phyloP scores from a whole-genome alignment of 2,797 vertebrate species.

The Muscicapa striata region DNA sequence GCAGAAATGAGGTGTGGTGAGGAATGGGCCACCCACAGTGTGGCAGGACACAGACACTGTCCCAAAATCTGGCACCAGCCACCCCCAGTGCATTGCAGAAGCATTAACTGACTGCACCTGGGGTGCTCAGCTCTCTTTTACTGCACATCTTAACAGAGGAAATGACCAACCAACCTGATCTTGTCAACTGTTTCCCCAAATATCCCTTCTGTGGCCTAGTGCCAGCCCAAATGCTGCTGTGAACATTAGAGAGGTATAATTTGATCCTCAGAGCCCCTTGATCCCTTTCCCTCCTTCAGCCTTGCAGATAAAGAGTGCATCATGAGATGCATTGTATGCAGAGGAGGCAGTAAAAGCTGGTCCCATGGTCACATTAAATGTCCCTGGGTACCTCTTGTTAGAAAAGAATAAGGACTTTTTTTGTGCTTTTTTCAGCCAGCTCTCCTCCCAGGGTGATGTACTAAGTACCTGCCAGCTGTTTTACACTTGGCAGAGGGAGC shows the following conservation, averaged over 20 bases:
- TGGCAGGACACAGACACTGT: background rate
- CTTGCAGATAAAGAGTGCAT: background rate
- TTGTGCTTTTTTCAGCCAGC: background rate
- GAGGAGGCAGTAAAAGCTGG: background rate
- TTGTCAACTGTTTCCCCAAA: background rate
- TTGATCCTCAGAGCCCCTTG: background rate
- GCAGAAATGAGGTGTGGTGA: background rate
- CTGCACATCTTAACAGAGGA: background rate
- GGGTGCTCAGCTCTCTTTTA: background rate
- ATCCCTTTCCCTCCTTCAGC: background rate
- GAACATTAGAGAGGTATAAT: background rate
- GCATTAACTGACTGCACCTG: background rate
- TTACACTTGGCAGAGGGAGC: constrained; percentile 14
- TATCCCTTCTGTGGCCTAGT: background rate
- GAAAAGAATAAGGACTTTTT: background rate
- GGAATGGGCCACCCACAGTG: fast-evolving
- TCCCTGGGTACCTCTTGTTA: constrained; percentile 1
- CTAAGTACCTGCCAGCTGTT: constrained; percentile 38
- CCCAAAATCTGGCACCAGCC: fast-evolving
- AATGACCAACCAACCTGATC: background rate
- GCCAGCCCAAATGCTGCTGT: background rate
- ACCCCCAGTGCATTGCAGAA: background rate
- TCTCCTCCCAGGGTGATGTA: background rate
- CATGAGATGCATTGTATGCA: background rate
- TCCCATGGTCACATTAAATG: constrained; percentile 15